phyloP scores from a whole-genome alignment of 2,888 invertebrate species.

The Yponomeuta sedellus region DNA sequence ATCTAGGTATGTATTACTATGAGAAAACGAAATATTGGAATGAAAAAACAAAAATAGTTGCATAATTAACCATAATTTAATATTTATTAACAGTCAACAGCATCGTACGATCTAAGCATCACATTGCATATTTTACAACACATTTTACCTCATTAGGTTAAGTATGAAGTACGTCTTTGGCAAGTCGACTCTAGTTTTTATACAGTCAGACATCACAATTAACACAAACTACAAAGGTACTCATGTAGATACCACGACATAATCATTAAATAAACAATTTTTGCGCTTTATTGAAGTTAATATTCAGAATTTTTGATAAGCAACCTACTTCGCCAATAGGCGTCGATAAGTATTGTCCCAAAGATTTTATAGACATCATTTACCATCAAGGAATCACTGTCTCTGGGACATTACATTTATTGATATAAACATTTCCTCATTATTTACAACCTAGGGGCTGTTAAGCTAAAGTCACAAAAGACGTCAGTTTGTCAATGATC shows the following conservation, averaged over 20 bases:
- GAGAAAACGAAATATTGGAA: neutral
- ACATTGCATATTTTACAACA: slow-evolving; percentile 40
- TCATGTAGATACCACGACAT: slow-evolving; percentile 33
- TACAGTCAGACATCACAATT: neutral
- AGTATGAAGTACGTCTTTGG: slow-evolving; percentile 40
- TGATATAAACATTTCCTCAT: neutral
- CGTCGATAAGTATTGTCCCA: too few relatives aligned
- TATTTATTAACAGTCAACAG: slow-evolving; percentile 65
- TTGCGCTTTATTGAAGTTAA: too few relatives aligned
- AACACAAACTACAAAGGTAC: slow-evolving; percentile 24
- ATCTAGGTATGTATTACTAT: too few relatives aligned
- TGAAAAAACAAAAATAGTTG: neutral
- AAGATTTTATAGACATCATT: too few relatives aligned
- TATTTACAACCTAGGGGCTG: neutral
- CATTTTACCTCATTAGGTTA: slow-evolving; percentile 36
- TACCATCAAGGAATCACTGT: neutral
- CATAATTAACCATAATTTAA: slow-evolving; percentile 25
- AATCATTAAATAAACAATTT: too few relatives aligned
- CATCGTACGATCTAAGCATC: slow-evolving; percentile 46
- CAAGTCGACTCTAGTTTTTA: slow-evolving; percentile 28
- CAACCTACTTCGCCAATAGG: too few relatives aligned
- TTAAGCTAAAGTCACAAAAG: neutral
- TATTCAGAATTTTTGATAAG: too few relatives aligned
- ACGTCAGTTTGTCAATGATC: neutral
- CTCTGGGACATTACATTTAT: neutral